Evolutionary conservation across 2,797 vertebrate genomes (phyloP).

Genomic region (Gymnothorax javanicus): DNA sequence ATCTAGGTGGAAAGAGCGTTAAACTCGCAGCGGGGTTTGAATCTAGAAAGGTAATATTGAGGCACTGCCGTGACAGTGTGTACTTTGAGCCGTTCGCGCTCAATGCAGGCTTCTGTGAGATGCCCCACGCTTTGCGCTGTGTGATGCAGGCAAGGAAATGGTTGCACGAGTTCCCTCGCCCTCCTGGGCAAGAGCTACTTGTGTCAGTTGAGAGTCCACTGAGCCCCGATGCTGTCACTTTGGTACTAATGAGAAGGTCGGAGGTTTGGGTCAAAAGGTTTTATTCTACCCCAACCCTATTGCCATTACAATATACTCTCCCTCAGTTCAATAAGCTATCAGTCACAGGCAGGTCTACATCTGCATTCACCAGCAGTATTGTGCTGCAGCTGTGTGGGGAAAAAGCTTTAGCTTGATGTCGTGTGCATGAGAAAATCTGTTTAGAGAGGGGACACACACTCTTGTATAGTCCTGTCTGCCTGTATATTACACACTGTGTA

Average conservation of each 20-base stretch:
- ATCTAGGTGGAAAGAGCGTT: background rate
- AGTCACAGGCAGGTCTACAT: background rate
- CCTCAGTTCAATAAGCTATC: background rate
- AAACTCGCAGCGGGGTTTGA: background rate
- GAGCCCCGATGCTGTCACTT: background rate
- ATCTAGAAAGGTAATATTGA: background rate
- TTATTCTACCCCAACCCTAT: background rate
- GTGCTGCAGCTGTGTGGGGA: background rate
- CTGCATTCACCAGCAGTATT: background rate
- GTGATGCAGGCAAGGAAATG: background rate
- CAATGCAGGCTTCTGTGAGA: background rate
- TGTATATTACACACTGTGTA: slow-evolving; percentile 47
- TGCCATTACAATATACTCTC: background rate
- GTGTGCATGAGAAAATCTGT: background rate
- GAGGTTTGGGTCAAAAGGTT: background rate
- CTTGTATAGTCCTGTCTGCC: slow-evolving; percentile 43
- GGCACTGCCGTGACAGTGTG: background rate
- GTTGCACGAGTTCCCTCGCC: background rate
- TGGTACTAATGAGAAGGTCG: background rate
- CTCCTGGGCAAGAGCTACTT: background rate
- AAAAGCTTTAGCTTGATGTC: background rate
- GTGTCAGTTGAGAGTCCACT: background rate
- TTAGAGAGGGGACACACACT: background rate
- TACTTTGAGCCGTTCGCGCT: background rate
- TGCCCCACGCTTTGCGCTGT: background rate